phyloP scores from a whole-genome alignment of 2,888 invertebrate genomes.

The Scaptomyza parva region DNA sequence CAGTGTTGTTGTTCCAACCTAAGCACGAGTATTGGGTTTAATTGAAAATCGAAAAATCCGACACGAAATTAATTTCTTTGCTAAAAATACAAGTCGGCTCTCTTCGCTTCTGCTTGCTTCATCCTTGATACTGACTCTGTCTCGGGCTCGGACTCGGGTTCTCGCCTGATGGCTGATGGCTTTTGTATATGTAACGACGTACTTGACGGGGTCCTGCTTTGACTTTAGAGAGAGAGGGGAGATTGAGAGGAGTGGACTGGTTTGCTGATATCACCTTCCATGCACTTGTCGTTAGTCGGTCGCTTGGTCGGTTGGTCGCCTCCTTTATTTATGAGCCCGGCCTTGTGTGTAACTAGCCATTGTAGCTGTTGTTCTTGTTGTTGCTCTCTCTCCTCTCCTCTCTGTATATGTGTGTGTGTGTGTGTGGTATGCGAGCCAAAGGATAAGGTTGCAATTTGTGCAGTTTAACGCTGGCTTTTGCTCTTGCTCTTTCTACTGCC shows the following conservation, averaged over 20 bases:
- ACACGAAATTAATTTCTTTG: constrained; percentile 81
- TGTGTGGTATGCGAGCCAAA: constrained; percentile 33
- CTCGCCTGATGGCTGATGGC: constrained; percentile 37
- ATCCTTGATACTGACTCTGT: constrained; percentile 27
- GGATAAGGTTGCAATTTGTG: constrained; percentile 81
- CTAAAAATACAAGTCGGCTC: constrained; percentile 67
- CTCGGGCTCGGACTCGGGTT: constrained; percentile 2
- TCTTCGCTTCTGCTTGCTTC: constrained; percentile 9
- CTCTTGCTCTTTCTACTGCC: constrained; percentile 50
- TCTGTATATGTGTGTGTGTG: constrained; percentile 10
- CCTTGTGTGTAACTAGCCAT: constrained; percentile 34
- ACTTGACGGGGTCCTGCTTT: constrained; percentile 45
- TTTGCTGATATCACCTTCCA: constrained; percentile 55
- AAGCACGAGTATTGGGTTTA: constrained; percentile 73
- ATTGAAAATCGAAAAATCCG: constrained; percentile 83
- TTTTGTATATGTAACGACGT: constrained; percentile 36
- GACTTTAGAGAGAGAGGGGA: not conserved
- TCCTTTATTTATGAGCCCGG: constrained; percentile 74
- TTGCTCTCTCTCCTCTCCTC: no score
- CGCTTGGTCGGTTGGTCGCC: constrained; percentile 42
- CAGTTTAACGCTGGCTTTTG: constrained; percentile 80
- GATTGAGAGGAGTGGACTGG: not conserved
- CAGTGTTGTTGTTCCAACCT: constrained; percentile 29
- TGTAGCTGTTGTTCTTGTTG: constrained; percentile 24
- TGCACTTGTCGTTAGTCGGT: constrained; percentile 57